Conservation (phyloP, 1,140 invertebrate species). For the Manduca sexta region DNA sequence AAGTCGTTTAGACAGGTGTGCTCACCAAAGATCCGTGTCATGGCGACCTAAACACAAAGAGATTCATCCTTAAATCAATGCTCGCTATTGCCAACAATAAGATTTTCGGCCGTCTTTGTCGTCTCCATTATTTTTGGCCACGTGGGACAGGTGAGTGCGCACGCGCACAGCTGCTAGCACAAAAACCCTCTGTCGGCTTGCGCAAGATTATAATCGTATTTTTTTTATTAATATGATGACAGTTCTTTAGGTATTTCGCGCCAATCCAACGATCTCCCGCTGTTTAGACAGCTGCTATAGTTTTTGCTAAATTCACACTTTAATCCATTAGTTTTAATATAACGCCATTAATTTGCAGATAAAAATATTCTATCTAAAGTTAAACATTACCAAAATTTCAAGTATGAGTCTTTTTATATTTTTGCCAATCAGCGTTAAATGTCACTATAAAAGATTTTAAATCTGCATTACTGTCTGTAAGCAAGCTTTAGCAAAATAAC, state of each 20-base stretch:
- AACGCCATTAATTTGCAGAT: too few relatives aligned
- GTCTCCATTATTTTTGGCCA: conserved; percentile 49
- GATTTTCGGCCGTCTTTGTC: conserved; percentile 40
- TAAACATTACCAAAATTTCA: too few relatives aligned
- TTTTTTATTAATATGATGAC: conserved; percentile 47
- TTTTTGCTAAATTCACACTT: conserved; percentile 15
- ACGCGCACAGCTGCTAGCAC: conserved; percentile 59
- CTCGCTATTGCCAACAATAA: conserved; percentile 40
- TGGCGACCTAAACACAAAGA: conserved; percentile 16
- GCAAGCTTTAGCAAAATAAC: too few relatives aligned
- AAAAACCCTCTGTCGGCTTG: conserved; percentile 46
- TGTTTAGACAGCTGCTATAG: conserved; percentile 30
- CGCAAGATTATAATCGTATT: conserved; percentile 65
- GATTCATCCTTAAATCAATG: conserved; percentile 47
- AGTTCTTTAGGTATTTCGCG: conserved; percentile 53
- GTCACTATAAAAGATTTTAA: too few relatives aligned
- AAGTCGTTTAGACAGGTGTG: too few relatives aligned
- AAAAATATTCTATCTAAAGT: too few relatives aligned
- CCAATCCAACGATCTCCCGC: conserved; percentile 36
- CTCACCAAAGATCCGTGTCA: conserved; percentile 1
- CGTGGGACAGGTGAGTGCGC: conserved; percentile 63
- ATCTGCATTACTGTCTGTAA: too few relatives aligned
- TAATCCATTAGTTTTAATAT: conserved; percentile 8
- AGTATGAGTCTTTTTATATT: too few relatives aligned
- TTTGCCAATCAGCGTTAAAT: too few relatives aligned